Evolutionary conservation across 2,797 vertebrate genomes (phyloP).

Genomic region (Tenualosa ilisha): DNA sequence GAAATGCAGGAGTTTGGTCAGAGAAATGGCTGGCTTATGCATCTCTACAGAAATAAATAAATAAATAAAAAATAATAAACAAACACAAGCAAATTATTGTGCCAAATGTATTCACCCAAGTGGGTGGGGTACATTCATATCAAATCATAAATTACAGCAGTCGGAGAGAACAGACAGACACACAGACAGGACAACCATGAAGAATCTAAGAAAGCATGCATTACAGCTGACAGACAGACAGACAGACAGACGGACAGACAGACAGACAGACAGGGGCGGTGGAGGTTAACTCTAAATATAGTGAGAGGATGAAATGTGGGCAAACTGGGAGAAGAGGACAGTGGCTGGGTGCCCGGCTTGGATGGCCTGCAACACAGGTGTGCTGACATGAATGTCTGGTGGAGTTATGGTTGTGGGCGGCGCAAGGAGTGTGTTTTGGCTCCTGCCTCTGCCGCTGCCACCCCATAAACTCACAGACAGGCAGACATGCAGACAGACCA

Average conservation of each 20-base stretch:
- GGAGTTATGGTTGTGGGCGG: constrained; percentile 59
- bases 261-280: constrained; percentile 77
- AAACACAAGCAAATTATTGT: constrained; percentile 87
- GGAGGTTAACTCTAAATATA: constrained; percentile 48
- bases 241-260: constrained; percentile 77
- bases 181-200: constrained; percentile 59
- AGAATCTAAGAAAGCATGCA: constrained; percentile 60
- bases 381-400: constrained; percentile 73
- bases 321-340: neutral
- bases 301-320: constrained; percentile 27
- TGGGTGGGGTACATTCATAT: constrained; percentile 90
- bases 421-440: constrained; percentile 57
- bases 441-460: constrained; percentile 66
- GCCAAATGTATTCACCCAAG: constrained; percentile 91
- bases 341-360: neutral
- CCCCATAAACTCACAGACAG: constrained; percentile 67
- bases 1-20: constrained; percentile 99
- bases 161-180: constrained; percentile 64
- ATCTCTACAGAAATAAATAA: constrained; percentile 65
- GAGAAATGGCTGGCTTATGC: constrained; percentile 97
- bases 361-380: constrained; percentile 18
- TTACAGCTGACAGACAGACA: constrained; percentile 74
- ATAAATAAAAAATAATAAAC: neutral
- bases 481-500: neutral
- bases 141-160: constrained; percentile 77